These are phyloP conservation scores for Xestobium rufovillosum DNA, from an alignment of 2,888 invertebrate genomes.

Conservation along the genomic window DNA sequence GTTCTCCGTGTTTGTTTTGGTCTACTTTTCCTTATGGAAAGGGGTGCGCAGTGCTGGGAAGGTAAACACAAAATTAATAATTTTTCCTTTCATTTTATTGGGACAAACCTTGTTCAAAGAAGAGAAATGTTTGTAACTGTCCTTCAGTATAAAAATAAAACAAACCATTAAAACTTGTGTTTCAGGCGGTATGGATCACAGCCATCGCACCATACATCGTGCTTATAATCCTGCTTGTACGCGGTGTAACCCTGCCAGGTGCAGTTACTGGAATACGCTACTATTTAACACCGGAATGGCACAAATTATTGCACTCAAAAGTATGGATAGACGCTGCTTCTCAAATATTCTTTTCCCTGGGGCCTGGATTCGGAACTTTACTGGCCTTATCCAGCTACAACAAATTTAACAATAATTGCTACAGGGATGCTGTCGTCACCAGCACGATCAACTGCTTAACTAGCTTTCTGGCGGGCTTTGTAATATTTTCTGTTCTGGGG, in stretches of 20 bases:
- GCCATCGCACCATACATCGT: slow-evolving; percentile 90
- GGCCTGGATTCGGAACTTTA: slow-evolving; percentile 87
- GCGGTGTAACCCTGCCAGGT: slow-evolving; percentile 81
- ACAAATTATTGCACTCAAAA: slow-evolving; percentile 68
- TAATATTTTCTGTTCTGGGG: slow-evolving; percentile 89
- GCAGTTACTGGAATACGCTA: slow-evolving; percentile 79
- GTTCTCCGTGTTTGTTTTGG: slow-evolving; percentile 83
- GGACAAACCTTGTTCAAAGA: background rate
- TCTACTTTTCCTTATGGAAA: slow-evolving; percentile 96
- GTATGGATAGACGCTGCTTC: slow-evolving; percentile 93
- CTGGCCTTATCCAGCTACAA: slow-evolving; percentile 88
- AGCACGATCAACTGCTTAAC: slow-evolving; percentile 87
- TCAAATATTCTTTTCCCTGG: slow-evolving; percentile 89
- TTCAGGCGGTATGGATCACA: slow-evolving; percentile 89
- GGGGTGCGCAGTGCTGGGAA: slow-evolving; percentile 89
- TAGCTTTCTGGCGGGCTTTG: slow-evolving; percentile 88
- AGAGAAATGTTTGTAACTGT: background rate
- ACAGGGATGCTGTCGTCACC: slow-evolving; percentile 82
- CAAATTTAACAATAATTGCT: slow-evolving; percentile 87
- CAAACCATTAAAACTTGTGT: slow-evolving; percentile 9
- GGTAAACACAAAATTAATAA: slow-evolving; percentile 45
- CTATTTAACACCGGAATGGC: slow-evolving; percentile 86
- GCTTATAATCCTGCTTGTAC: slow-evolving; percentile 71
- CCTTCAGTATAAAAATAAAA: no score
- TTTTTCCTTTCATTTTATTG: background rate